Conservation (phyloP, 1,140 invertebrate species). For the Harpegnathos saltator region DNA sequence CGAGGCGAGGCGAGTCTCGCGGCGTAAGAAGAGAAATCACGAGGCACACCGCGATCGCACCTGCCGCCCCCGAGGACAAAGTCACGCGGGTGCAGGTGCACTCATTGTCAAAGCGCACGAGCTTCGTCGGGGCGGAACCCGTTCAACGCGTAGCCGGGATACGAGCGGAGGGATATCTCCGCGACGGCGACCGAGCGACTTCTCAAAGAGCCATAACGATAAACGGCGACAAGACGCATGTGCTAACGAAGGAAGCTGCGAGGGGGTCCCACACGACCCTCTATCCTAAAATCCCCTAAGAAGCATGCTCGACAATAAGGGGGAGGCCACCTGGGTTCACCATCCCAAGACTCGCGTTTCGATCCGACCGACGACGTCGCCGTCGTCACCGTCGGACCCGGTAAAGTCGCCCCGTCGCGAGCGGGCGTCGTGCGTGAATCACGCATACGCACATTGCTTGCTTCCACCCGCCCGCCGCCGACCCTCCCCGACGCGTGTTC, state of each 20-base stretch:
- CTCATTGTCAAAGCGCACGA: too few species aligned
- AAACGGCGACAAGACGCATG: too few species aligned
- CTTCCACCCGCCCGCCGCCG: slow-evolving; percentile 1
- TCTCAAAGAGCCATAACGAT: too few species aligned
- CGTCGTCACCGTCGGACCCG: background rate
- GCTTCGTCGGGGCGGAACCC: too few species aligned
- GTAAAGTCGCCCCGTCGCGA: slow-evolving; percentile 8
- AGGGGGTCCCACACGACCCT: background rate
- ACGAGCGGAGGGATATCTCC: too few species aligned
- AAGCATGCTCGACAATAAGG: background rate
- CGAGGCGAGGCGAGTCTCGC: too few species aligned
- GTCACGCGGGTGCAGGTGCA: too few species aligned
- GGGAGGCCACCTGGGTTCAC: background rate
- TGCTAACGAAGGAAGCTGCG: background rate
- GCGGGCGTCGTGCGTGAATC: slow-evolving; percentile 57
- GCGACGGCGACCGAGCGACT: too few species aligned
- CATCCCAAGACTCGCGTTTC: background rate
- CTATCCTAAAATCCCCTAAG: background rate
- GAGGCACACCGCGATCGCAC: too few species aligned
- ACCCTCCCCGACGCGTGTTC: background rate
- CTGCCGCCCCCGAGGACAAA: too few species aligned
- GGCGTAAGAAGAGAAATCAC: too few species aligned
- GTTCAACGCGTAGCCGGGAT: too few species aligned
- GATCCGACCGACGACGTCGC: background rate
- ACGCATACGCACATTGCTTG: slow-evolving; percentile 30